Evolutionary conservation across 2,888 invertebrate genomes (phyloP).

Genomic region (Agrochola litura): DNA sequence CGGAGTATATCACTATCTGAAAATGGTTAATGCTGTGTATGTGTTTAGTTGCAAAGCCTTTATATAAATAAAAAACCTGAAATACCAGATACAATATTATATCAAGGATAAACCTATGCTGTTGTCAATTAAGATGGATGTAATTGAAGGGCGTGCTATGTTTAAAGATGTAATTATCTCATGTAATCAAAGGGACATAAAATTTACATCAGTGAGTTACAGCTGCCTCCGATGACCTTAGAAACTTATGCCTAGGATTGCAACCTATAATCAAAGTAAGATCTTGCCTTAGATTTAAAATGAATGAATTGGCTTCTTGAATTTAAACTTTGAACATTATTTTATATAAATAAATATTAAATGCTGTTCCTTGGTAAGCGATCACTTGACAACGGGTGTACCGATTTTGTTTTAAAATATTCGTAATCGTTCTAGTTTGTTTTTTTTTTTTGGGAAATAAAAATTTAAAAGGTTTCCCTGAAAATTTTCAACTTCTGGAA

Average conservation of each 20-base stretch:
- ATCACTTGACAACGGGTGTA: not conserved
- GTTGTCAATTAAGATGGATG: constrained; percentile 1
- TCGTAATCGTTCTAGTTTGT: not conserved
- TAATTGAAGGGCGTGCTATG: constrained; percentile 39
- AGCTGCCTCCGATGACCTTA: constrained; percentile 20
- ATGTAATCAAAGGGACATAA: constrained; percentile 40
- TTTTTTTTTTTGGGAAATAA: not conserved
- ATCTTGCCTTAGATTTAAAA: constrained; percentile 10
- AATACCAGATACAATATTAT: not conserved
- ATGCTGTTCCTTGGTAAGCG: not conserved
- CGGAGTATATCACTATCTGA: no score
- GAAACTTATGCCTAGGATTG: constrained; percentile 16
- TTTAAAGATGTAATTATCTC: constrained; percentile 22
- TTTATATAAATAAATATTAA: not conserved
- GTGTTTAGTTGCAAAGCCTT: not conserved
- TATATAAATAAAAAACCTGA: not conserved
- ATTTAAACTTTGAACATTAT: not conserved
- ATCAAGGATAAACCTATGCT: constrained; percentile 16
- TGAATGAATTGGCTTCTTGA: not conserved
- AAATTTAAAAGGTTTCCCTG: not conserved
- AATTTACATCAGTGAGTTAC: constrained; percentile 26
- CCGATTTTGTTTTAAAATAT: not conserved
- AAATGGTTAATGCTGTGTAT: not conserved
- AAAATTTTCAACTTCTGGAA: not conserved
- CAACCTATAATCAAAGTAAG: constrained; percentile 41